A percentile compares a stretch with the other conserved stretches of the same genome.
phyloP scores from a whole-genome alignment of 2,888 invertebrate genomes.

The Drosophila buzzatii region DNA sequence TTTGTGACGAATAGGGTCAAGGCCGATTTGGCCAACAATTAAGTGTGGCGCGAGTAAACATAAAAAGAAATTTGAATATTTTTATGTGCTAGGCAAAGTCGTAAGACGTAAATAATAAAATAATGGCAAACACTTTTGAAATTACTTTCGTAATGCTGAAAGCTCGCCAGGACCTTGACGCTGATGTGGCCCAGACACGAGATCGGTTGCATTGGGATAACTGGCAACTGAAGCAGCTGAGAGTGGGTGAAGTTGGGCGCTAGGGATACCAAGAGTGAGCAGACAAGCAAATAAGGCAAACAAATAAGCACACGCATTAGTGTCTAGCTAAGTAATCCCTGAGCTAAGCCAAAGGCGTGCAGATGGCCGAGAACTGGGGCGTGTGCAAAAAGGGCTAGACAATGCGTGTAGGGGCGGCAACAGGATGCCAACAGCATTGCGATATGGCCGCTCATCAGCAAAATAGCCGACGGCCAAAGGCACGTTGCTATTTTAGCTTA shows the following conservation, averaged over 20 bases:
- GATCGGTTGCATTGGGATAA: conserved; percentile 35
- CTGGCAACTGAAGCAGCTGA: conserved; percentile 2
- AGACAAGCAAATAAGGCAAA: conserved; percentile 53
- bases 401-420: conserved; percentile 40
- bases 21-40: not conserved
- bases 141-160: conserved; percentile 46
- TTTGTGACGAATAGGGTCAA: conserved; percentile 4
- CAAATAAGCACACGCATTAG: conserved; percentile 78
- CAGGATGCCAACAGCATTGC: conserved; percentile 41
- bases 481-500: conserved; percentile 80
- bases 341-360: conserved; percentile 43
- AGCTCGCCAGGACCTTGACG: conserved; percentile 45
- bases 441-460: conserved; percentile 68
- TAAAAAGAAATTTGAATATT: conserved; percentile 51
- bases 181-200: conserved; percentile 66
- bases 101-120: conserved; percentile 72
- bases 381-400: conserved; percentile 64
- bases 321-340: conserved; percentile 78
- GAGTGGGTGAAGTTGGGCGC: conserved; percentile 1
- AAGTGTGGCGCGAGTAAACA: not conserved
- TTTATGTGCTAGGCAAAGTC: conserved; percentile 42
- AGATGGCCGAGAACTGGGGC: conserved; percentile 55
- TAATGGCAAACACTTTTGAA: conserved; percentile 62
- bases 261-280: too few relatives aligned
- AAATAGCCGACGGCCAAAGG: conserved; percentile 59